Evolutionary conservation across 2,797 vertebrate genomes (phyloP).

Genomic region (Bradypus variegatus): DNA sequence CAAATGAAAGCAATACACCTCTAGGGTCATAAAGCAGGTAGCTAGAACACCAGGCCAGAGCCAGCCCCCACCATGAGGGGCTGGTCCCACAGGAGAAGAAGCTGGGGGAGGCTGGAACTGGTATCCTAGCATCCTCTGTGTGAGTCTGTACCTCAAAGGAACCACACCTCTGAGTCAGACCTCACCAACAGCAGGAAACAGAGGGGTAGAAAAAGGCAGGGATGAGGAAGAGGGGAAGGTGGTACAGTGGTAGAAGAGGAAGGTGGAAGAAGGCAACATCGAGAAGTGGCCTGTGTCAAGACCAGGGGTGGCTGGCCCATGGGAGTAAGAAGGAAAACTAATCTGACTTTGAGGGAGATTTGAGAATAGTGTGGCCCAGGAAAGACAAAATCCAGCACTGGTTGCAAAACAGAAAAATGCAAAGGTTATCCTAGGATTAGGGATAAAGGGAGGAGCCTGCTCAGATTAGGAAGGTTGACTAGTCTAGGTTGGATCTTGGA

Average conservation of each 20-base stretch:
- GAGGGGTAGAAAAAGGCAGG: conserved; percentile 44
- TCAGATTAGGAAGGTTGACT: not conserved
- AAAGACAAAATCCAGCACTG: conserved; percentile 12
- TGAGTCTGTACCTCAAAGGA: conserved; percentile 52
- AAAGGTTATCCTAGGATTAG: conserved; percentile 36
- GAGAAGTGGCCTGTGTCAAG: not conserved
- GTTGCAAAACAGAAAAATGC: conserved; percentile 28
- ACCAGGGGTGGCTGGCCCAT: not conserved
- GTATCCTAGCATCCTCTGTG: conserved; percentile 55
- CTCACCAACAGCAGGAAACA: conserved; percentile 57
- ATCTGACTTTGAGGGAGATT: not conserved
- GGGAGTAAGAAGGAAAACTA: conserved; percentile 1
- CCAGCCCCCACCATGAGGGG: not conserved
- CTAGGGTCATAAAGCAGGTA: conserved; percentile 2
- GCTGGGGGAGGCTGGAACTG: conserved; percentile 46
- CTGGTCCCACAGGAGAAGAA: conserved; percentile 18
- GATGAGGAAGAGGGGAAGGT: conserved; percentile 33
- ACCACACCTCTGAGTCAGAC: conserved; percentile 62
- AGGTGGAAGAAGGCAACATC: not conserved
- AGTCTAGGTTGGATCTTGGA: not conserved
- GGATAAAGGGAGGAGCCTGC: conserved; percentile 12
- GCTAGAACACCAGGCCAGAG: not conserved
- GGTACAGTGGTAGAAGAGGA: not conserved
- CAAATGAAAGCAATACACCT: conserved; percentile 15
- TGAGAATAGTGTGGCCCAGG: not conserved